A percentile compares a stretch with the other conserved stretches of the same genome.
Conservation (phyloP, 2,797 vertebrate genomes). For the Xyrichtys novacula region DNA sequence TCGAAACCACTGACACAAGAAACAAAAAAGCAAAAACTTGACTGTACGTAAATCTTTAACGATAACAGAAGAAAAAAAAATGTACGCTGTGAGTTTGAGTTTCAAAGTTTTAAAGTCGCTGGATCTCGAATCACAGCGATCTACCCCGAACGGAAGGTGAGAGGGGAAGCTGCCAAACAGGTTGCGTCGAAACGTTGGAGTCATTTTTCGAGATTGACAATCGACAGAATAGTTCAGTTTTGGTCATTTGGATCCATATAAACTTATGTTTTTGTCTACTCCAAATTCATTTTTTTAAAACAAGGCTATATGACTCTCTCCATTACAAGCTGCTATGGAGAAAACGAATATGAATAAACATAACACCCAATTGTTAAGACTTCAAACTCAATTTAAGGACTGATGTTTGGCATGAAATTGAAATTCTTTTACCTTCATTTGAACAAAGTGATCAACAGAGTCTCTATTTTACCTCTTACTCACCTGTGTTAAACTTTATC, state of each 20-base stretch:
- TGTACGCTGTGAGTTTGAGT: background rate
- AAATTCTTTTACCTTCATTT: background rate
- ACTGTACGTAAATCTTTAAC: background rate
- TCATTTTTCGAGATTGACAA: background rate
- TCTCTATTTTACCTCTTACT: background rate
- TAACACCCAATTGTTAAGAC: no score
- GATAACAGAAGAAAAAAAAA: background rate
- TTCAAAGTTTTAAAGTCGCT: background rate
- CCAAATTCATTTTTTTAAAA: no score
- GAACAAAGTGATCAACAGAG: background rate
- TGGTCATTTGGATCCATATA: background rate
- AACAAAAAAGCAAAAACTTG: background rate
- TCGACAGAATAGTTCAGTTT: no score
- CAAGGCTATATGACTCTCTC: no score
- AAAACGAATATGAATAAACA: no score
- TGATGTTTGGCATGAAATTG: background rate
- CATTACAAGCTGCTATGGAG: no score
- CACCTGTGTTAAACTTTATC: slow-evolving; percentile 5
- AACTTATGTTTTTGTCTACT: background rate
- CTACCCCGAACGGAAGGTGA: background rate
- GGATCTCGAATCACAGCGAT: no score
- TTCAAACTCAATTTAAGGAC: background rate
- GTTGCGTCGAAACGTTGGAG: background rate
- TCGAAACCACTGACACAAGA: slow-evolving; percentile 59
- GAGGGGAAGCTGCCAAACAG: background rate